Evolutionary conservation across 2,113 vertebrate species (phyloP), one percentile per base, ranked within the genome.

Genomic region (Ammodytes marinus): DNA sequence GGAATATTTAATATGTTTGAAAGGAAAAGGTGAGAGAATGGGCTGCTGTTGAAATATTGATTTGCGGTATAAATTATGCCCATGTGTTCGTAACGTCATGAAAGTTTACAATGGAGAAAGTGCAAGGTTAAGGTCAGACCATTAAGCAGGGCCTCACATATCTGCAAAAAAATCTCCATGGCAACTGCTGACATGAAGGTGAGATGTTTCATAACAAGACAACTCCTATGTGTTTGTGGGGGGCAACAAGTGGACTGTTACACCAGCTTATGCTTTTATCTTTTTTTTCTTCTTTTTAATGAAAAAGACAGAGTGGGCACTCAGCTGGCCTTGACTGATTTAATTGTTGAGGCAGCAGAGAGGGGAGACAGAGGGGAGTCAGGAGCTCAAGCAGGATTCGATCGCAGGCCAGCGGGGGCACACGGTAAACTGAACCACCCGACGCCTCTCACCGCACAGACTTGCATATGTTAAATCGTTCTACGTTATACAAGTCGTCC

Each of bases 121-220:
- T 83, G 64, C 88, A 89, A 90, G 89, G 82, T 86, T 84, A 88
- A 89, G 82, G 89, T 92, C 83, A 82, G 74, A 80, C 84, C 87
- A 88, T 90, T 88, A 86, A 89, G 85, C 58, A 39, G 71, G 81
- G 72, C 71, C 61, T 68, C 68, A 57, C 85, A 80, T 83, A 84
- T 83, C 82, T 80, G 81, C 78, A 78, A 79, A 74, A 27, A 67
- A 75, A 88, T 92, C 84, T 79, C 90, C 91, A 92, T 89, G 86
- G 90, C 77, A 93, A 92, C 90, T 53, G 82, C 79, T 85, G 88
- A 78, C 84, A 90, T 46, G 57, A 84, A 88, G 86, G 84, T 90
- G 80, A 91, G 85, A 83, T 89, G 82, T 91, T 90, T 92, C 60
- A 82, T 82, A 79, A 89, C 74, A 79, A 90, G 69, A 78, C 59